These are phyloP conservation scores for Parauchenoglanis punctatus DNA, from an alignment of 2,797 vertebrate genomes.

Conservation along the genomic window DNA sequence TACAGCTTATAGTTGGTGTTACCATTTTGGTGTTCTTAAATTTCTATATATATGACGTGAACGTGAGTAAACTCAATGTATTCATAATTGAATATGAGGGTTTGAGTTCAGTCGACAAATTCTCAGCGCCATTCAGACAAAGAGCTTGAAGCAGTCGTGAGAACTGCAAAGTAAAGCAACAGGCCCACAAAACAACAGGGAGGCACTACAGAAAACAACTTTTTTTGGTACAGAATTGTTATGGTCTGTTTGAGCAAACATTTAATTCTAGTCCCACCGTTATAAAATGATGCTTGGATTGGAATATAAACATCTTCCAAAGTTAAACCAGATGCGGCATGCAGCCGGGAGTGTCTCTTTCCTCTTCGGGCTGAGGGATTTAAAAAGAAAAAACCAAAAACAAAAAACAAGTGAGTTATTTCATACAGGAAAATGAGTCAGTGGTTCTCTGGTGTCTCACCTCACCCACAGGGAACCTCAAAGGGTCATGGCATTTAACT, in stretches of 20 bases:
- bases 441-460: slow-evolving; percentile 60
- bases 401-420: slow-evolving; percentile 71
- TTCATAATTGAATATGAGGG: not conserved
- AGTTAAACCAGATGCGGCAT: slow-evolving; percentile 82
- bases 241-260: slow-evolving; percentile 73
- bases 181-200: slow-evolving; percentile 48
- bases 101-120: not conserved
- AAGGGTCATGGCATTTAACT: slow-evolving; percentile 40
- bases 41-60: not conserved
- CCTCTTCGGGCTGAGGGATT: slow-evolving; percentile 46
- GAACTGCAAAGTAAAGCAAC: slow-evolving; percentile 37
- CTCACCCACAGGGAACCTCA: slow-evolving; percentile 60
- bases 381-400: slow-evolving; percentile 43
- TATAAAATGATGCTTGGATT: slow-evolving; percentile 76
- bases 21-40: not conserved
- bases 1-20: not conserved
- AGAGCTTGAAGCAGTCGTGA: slow-evolving; percentile 13
- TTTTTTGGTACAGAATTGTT: slow-evolving; percentile 65
- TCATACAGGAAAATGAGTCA: slow-evolving; percentile 75
- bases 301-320: slow-evolving; percentile 79
- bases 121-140: slow-evolving; percentile 7
- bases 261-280: slow-evolving; percentile 77
- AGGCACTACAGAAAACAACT: slow-evolving; percentile 56
- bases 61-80: not conserved
- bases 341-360: slow-evolving; percentile 63